Base-by-base conservation (phyloP, 1,140 invertebrate species). In the Philopotamus ludificatus region DNA sequence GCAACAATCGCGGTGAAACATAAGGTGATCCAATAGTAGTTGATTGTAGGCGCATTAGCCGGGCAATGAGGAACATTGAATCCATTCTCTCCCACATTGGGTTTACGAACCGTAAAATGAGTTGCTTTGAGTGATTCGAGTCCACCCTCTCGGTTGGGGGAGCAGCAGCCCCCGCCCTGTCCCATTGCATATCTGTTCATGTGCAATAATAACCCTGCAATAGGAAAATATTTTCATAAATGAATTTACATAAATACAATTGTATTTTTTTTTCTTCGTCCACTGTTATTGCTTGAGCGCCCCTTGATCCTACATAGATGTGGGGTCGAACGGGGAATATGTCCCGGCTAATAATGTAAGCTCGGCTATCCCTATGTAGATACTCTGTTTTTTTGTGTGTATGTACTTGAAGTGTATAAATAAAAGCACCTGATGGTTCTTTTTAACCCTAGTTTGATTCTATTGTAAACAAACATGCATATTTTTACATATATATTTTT, bases 211-310 rank as follows among this genome's bases (percentile, higher is more conserved):
- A 60, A 60, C 57, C 42, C 21, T 34, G 41, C 25, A 41, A 47
- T 23, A 60, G 57, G 23, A 60, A 60, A 60, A 60, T 60, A 60
- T 60, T 60, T 60, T 60, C 57, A 60, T 60, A 60, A 47, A 39
- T 47, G 41, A 60, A 60, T 60, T 60, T 60, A 60, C 57, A 60
- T 60, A 60, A 60, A 60, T 60, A 60, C 57, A 60, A 60, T 60
- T 60, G 57, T 60, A 60, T 60, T 41, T 25, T 20, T 57, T 25
- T 53, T 53, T 2, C 9, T 44, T 15, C 18, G 41, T 44, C n/a
- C n/a, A n/a, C n/a, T 12, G 28, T 12, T 34, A 34, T 34, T 34
- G 28, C 12, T 7, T 34, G n/a, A 34, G 4, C 28, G 12, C 28
- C 28, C 28, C 28, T 34, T 34, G 28, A 34, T 34, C 28, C n/a